Evolutionary conservation across 2,113 vertebrate genomes (phyloP).

Genomic region (Micromys minutus): DNA sequence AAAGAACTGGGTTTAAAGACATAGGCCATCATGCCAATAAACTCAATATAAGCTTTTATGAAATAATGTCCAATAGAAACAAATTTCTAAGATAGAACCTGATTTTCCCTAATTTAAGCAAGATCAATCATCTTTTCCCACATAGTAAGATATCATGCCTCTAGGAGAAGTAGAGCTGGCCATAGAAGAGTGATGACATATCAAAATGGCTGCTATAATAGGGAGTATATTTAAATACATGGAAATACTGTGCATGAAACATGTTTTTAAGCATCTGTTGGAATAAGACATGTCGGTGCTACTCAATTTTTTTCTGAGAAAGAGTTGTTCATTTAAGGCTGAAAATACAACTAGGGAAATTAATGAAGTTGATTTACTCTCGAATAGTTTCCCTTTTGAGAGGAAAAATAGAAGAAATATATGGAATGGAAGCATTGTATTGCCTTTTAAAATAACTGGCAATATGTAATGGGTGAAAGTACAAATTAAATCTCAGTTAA

Average conservation of each 20-base stretch:
- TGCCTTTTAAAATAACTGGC: background rate
- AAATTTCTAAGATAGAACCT: background rate
- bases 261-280: background rate
- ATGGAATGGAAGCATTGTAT: background rate
- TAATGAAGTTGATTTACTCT: background rate
- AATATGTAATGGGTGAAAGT: background rate
- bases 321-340: background rate
- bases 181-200: background rate
- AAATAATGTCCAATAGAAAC: background rate
- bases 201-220: background rate
- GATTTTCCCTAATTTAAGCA: background rate
- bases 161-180: background rate
- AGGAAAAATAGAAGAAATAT: background rate
- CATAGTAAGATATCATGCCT: background rate
- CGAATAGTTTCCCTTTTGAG: background rate
- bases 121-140: background rate
- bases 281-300: background rate
- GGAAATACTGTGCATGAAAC: no score
- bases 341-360: background rate
- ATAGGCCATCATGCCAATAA: background rate
- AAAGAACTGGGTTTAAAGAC: background rate
- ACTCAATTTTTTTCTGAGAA: background rate
- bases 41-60: background rate
- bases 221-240: background rate
- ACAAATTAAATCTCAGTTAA: background rate